Evolutionary conservation across 2,113 vertebrate genomes (phyloP), one percentile per base, ranked within the genome.

Genomic region (Chaetops frenatus): DNA sequence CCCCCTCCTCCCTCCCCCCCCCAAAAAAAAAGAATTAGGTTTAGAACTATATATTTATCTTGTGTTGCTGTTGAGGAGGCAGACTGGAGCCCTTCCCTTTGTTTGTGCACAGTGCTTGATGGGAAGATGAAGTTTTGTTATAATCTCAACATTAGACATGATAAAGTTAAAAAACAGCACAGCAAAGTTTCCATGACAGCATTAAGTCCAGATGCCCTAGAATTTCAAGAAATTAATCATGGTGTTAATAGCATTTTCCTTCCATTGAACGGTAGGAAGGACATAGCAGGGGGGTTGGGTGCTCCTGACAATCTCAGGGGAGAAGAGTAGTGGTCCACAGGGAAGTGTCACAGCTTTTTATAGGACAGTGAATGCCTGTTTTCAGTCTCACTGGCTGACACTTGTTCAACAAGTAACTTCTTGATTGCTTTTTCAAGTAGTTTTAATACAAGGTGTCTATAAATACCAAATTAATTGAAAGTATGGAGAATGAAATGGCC

Each of bases 1-100:
- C 1, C 1, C 5, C 1, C 5, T 7, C 15, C 9, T 11, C 3
- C 2, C n/a, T n/a, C n/a, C n/a, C n/a, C n/a, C n/a, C n/a, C n/a
- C n/a, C n/a, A n/a, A n/a, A 1, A 29, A 79, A 44, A 14, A 5
- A 11, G 25, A 35, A 12, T 54, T 47, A 38, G 25, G 14, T 61
- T 86, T 70, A 48, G 62, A 47, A 13, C 14, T n/a, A 20, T 12
- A 17, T 44, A 6, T 87, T 81, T 79, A 6, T 81, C 15, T 33
- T 53, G 31, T 57, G 15, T 33, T 85, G 24, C 57, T 62, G 1
- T 65, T 53, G 20, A 58, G 35, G 27, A 77, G 18, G n/a, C 33
- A 35, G 20, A 51, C 20, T 35, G 45, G 29, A 58, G 14, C 69
- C 53, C 64, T 95, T 65, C 36, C 27, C 38, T 72, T 45, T 42